phyloP scores from a whole-genome alignment of 2,888 invertebrate species.

The Nomada fucata region DNA sequence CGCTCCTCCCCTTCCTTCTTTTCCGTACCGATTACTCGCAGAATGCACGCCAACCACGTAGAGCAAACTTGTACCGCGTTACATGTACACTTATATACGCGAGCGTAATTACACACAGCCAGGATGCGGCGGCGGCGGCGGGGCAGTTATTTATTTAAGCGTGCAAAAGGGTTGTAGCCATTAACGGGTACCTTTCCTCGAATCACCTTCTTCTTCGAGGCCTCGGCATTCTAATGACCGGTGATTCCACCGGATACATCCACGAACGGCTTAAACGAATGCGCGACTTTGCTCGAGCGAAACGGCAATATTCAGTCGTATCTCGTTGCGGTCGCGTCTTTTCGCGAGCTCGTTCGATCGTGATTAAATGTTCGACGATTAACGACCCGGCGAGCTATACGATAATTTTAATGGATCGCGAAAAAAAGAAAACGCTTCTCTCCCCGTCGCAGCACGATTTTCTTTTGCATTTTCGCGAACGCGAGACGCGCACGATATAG shows the following conservation, averaged over 20 bases:
- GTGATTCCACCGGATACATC: slow-evolving; percentile 44
- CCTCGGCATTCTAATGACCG: slow-evolving; percentile 66
- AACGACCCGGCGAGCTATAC: too few relatives aligned
- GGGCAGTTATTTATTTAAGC: slow-evolving; percentile 70
- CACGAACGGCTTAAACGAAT: not conserved
- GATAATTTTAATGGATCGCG: too few relatives aligned
- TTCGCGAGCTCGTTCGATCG: not conserved
- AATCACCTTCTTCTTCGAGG: slow-evolving; percentile 53
- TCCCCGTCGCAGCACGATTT: too few relatives aligned
- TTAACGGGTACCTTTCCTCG: slow-evolving; percentile 67
- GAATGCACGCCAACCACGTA: slow-evolving; percentile 59
- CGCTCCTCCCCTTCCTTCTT: slow-evolving; percentile 43
- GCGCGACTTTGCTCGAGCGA: not conserved
- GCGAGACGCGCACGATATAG: too few relatives aligned
- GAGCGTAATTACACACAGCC: slow-evolving; percentile 63
- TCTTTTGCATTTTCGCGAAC: too few relatives aligned
- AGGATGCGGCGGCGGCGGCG: slow-evolving; percentile 40
- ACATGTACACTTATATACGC: slow-evolving; percentile 11
- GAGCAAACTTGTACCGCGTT: slow-evolving; percentile 21
- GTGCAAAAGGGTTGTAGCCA: slow-evolving; percentile 70
- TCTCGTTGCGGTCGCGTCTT: not conserved
- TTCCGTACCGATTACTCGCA: slow-evolving; percentile 62
- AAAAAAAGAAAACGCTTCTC: too few relatives aligned
- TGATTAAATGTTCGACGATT: too few relatives aligned
- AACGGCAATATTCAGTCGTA: slow-evolving; percentile 8